Conservation (phyloP, 2,888 invertebrate species). For the Eucriotettix oculatus region DNA sequence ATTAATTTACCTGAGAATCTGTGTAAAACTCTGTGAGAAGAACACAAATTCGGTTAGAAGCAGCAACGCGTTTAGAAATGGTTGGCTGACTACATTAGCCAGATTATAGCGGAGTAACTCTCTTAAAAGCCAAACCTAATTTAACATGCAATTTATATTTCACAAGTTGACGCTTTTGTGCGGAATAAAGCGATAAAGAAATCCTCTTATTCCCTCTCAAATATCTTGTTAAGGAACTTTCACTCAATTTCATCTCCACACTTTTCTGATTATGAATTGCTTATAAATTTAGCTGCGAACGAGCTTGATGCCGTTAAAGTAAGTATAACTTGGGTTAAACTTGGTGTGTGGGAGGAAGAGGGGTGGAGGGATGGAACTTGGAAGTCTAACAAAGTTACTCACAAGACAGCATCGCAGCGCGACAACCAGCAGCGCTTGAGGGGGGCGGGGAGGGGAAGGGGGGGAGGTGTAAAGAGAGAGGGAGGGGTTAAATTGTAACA, state of each 20-base stretch:
- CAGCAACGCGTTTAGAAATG: not conserved
- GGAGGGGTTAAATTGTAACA: not conserved
- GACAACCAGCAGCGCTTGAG: not conserved
- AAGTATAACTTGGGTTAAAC: conserved; percentile 9
- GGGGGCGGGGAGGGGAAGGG: not conserved
- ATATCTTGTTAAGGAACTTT: conserved; percentile 18
- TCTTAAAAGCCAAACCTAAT: not conserved
- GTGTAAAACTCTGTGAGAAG: too few species aligned
- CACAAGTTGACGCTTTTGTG: conserved; percentile 6
- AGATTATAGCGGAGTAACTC: not conserved
- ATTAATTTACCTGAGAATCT: too few species aligned
- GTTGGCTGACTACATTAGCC: not conserved
- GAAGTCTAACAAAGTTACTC: conserved; percentile 11
- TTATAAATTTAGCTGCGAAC: conserved; percentile 26
- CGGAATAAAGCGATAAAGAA: conserved; percentile 8
- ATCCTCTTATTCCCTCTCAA: conserved; percentile 9
- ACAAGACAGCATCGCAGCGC: conserved; percentile 2
- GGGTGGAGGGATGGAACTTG: conserved; percentile 5
- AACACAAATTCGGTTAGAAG: too few species aligned
- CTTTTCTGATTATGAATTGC: conserved; percentile 27
- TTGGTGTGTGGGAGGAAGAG: conserved; percentile 1
- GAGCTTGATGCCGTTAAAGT: conserved; percentile 15
- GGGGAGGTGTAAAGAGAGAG: not conserved
- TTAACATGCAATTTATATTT: conserved; percentile 2
- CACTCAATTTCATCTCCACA: conserved; percentile 26